Conservation (phyloP, 2,113 vertebrate species). For the Syngnathoides biaculeatus region DNA sequence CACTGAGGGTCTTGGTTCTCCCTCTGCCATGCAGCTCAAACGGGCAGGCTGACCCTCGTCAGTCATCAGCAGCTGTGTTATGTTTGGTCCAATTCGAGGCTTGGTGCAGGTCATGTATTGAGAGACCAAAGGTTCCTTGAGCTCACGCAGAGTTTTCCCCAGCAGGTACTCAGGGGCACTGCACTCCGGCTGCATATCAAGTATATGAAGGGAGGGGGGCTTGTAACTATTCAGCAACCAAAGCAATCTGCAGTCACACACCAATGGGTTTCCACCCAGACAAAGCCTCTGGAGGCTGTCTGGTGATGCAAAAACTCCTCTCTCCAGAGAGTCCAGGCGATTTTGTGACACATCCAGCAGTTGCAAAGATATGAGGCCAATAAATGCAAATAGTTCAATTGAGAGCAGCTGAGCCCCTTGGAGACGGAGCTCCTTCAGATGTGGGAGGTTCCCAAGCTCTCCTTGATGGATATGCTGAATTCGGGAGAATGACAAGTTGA, state of each 20-base stretch:
- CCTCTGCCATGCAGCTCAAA: conserved; percentile 87
- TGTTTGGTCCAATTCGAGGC: conserved; percentile 87
- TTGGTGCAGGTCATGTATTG: conserved; percentile 92
- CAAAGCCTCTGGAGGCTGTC: conserved; percentile 87
- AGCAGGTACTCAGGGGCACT: conserved; percentile 82
- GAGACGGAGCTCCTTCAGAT: conserved; percentile 88
- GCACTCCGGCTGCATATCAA: conserved; percentile 87
- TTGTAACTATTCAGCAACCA: conserved; percentile 87
- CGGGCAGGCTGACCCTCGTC: conserved; percentile 92
- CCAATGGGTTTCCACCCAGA: conserved; percentile 89
- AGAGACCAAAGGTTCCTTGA: conserved; percentile 84
- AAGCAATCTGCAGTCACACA: conserved; percentile 92
- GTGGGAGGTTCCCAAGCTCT: conserved; percentile 84
- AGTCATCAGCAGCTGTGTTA: conserved; percentile 84
- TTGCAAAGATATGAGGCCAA: conserved; percentile 85
- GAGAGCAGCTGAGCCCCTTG: conserved; percentile 81
- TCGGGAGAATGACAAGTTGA: conserved; percentile 92
- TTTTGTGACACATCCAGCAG: conserved; percentile 93
- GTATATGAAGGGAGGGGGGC: conserved; percentile 84
- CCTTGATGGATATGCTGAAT: conserved; percentile 86
- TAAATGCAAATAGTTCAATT: conserved; percentile 87
- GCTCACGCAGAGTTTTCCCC: conserved; percentile 89
- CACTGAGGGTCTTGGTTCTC: conserved; percentile 85
- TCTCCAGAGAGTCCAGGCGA: conserved; percentile 87
- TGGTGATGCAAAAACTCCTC: conserved; percentile 83